Percentiles rank a stretch among this genome's conserved stretches.
Evolutionary conservation across 1,140 invertebrate species (phyloP).

Genomic region (Euura saliciscinereae): DNA sequence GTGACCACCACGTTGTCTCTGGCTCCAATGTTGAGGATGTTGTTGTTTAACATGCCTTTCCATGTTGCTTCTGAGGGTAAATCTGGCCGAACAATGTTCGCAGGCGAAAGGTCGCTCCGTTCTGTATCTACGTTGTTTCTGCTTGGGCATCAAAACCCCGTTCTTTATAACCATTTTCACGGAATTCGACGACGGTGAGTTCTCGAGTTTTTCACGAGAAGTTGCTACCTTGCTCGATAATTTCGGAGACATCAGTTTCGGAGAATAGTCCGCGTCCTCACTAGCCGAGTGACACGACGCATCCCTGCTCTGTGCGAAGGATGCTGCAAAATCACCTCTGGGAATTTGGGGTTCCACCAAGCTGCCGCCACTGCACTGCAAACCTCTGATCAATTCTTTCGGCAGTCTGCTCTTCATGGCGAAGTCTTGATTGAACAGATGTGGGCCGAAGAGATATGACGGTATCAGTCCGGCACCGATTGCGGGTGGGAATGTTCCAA

Average conservation of each 20-base stretch:
- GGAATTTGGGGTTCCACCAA: constrained; percentile 62
- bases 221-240: constrained; percentile 22
- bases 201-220: constrained; percentile 40
- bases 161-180: constrained; percentile 91
- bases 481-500: constrained; percentile 55
- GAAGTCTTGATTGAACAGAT: constrained; percentile 63
- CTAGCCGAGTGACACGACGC: constrained; percentile 25
- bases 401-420: constrained; percentile 70
- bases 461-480: constrained; percentile 55
- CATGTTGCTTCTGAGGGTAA: constrained; percentile 91
- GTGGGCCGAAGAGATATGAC: constrained; percentile 63
- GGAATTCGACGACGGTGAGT: constrained; percentile 60
- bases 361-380: constrained; percentile 71
- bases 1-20: constrained; percentile 67
- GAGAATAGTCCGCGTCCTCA: constrained; percentile 33
- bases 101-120: constrained; percentile 91
- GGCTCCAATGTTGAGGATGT: constrained; percentile 87
- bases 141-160: constrained; percentile 86
- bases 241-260: constrained; percentile 36
- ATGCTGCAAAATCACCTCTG: constrained; percentile 36
- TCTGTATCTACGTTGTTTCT: constrained; percentile 87
- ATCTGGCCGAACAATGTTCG: constrained; percentile 85
- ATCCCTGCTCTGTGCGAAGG: constrained; percentile 33
- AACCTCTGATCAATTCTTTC: constrained; percentile 68
- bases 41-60: constrained; percentile 93